These are phyloP conservation scores for Tinea trinotella DNA, from an alignment of 2,888 invertebrate genomes.

Conservation along the genomic window DNA sequence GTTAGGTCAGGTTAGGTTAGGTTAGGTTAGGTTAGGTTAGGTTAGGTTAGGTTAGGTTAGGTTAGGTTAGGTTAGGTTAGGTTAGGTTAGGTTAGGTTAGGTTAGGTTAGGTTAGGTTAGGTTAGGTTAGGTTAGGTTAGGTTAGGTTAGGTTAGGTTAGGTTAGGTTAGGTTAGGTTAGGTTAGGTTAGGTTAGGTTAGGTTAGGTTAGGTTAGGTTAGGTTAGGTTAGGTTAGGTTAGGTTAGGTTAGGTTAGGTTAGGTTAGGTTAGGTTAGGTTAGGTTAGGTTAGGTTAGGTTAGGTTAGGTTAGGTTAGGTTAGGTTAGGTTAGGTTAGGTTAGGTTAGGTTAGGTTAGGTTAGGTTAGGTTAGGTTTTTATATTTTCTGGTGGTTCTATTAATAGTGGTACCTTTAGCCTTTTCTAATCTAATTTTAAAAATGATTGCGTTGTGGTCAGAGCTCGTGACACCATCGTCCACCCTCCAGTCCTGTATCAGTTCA, in stretches of 20 bases:
- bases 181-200: slow-evolving; percentile 22
- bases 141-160: slow-evolving; percentile 20
- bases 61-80: slow-evolving; percentile 20
- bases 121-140: slow-evolving; percentile 20
- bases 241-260: slow-evolving; percentile 15
- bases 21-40: slow-evolving; percentile 19
- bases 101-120: slow-evolving; percentile 19
- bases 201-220: slow-evolving; percentile 20
- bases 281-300: slow-evolving; percentile 22
- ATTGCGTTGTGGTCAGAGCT: not conserved
- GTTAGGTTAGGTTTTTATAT: slow-evolving; percentile 18
- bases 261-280: slow-evolving; percentile 8
- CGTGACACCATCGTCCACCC: too few species aligned
- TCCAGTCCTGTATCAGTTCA: too few species aligned
- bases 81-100: slow-evolving; percentile 19
- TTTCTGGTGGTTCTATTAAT: too few species aligned
- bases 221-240: slow-evolving; percentile 21
- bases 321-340: slow-evolving; percentile 21
- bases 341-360: slow-evolving; percentile 21
- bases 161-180: slow-evolving; percentile 20
- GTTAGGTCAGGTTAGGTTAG: slow-evolving; percentile 18
- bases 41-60: slow-evolving; percentile 20
- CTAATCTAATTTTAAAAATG: not conserved
- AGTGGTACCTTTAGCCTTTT: too few species aligned
- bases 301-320: slow-evolving; percentile 22